Evolutionary conservation across 1,140 invertebrate genomes (phyloP).

Genomic region (Drosophila kepulauana): DNA sequence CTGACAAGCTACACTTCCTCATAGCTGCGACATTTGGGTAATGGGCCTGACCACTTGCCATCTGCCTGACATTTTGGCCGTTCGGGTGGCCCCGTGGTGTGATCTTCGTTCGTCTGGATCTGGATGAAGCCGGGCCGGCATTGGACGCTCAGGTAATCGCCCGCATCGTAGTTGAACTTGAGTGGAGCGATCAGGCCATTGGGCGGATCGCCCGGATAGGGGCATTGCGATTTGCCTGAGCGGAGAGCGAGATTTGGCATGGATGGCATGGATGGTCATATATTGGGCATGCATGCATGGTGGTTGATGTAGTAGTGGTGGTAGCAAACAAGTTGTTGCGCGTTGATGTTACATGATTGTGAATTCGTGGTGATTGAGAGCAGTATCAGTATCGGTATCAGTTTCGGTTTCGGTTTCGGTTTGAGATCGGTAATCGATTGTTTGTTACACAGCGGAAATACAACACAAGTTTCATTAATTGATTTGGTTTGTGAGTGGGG

Average conservation of each 20-base stretch:
- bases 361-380: constrained; percentile 27
- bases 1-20: constrained; percentile 82
- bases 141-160: constrained; percentile 90
- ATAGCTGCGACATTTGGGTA: constrained; percentile 86
- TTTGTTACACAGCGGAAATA: constrained; percentile 67
- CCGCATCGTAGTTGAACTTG: constrained; percentile 92
- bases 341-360: constrained; percentile 48
- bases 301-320: neutral
- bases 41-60: constrained; percentile 85
- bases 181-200: constrained; percentile 90
- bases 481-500: constrained; percentile 50
- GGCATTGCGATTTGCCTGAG: constrained; percentile 90
- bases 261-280: constrained; percentile 19
- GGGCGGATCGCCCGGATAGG: constrained; percentile 90
- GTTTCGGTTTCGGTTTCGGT: constrained; percentile 22
- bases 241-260: constrained; percentile 33
- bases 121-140: constrained; percentile 89
- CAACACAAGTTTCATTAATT: constrained; percentile 81
- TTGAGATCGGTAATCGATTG: constrained; percentile 39
- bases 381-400: constrained; percentile 39
- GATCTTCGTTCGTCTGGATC: constrained; percentile 84
- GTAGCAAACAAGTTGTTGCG: constrained; percentile 21
- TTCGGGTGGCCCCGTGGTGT: constrained; percentile 78
- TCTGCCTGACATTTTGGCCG: constrained; percentile 86
- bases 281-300: constrained; percentile 47